phyloP scores from a whole-genome alignment of 2,888 invertebrate species.

The Bibio marci region DNA sequence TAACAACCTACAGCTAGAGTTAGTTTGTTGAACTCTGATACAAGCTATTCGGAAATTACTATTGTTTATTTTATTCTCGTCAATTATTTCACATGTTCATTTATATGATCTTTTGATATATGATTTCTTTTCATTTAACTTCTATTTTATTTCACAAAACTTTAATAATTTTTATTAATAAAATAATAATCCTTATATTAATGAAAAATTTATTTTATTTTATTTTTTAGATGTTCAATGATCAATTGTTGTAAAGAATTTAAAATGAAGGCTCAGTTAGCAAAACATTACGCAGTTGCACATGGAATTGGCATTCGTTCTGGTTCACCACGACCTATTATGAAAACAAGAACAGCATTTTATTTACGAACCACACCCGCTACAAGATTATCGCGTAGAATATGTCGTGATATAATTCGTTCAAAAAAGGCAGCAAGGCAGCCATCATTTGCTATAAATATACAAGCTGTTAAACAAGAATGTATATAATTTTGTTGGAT shows the following conservation, averaged over 20 bases:
- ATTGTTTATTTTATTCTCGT: too few relatives aligned
- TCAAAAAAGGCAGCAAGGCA: conserved; percentile 78
- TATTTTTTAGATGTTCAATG: conserved; percentile 55
- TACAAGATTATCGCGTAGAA: conserved; percentile 73
- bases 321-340: conserved; percentile 75
- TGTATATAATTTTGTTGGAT: conserved; percentile 35
- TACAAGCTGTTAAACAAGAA: conserved; percentile 71
- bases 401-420: conserved; percentile 67
- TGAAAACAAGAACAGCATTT: conserved; percentile 95
- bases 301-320: conserved; percentile 57
- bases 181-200: neutral
- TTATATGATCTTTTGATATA: too few relatives aligned
- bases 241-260: conserved; percentile 91
- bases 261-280: conserved; percentile 85
- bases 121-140: neutral
- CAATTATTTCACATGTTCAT: too few relatives aligned
- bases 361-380: conserved; percentile 83
- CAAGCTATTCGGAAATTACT: too few relatives aligned
- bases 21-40: too few relatives aligned
- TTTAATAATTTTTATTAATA: neutral
- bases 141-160: neutral
- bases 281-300: conserved; percentile 83
- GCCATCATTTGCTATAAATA: conserved; percentile 63
- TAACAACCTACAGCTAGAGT: too few relatives aligned
- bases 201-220: neutral